These are phyloP conservation scores for Allacma fusca DNA, from an alignment of 2,888 invertebrate species.

Conservation along the genomic window DNA sequence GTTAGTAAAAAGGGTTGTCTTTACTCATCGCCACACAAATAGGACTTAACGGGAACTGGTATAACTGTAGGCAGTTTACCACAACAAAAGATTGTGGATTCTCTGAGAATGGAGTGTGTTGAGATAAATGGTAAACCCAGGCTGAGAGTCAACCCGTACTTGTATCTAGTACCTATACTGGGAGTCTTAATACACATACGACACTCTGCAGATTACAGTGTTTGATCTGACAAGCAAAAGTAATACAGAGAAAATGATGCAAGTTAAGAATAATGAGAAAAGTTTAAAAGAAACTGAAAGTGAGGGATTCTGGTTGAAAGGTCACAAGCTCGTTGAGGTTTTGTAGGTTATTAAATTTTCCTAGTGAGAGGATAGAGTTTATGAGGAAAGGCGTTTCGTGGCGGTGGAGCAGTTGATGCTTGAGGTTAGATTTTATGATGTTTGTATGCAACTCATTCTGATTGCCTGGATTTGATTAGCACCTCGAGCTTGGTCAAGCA, in stretches of 20 bases:
- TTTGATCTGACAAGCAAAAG: not conserved
- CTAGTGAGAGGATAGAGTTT: not conserved
- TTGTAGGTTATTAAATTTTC: too few species aligned
- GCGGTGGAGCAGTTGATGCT: not conserved
- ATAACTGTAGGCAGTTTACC: too few species aligned
- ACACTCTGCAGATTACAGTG: too few species aligned
- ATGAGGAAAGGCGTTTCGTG: not conserved
- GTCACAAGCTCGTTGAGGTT: not conserved
- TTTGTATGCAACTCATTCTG: slow-evolving; percentile 11
- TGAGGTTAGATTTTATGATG: slow-evolving; percentile 20
- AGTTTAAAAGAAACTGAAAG: not conserved
- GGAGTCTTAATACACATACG: too few species aligned
- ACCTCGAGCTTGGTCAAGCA: slow-evolving; percentile 11
- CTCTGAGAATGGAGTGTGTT: too few species aligned
- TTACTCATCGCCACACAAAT: too few species aligned
- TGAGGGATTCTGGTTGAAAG: not conserved
- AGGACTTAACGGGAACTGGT: too few species aligned
- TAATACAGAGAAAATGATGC: not conserved
- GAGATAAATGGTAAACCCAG: too few species aligned
- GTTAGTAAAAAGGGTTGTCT: too few species aligned
- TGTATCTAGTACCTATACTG: too few species aligned
- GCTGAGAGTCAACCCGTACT: too few species aligned
- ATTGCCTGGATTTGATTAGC: slow-evolving; percentile 21
- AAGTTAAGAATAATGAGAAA: not conserved
- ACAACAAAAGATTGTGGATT: too few species aligned